Percentiles rank a stretch among this genome's conserved stretches.
Evolutionary conservation across 2,797 vertebrate species (phyloP).

Genomic region (Babyrousa celebensis): DNA sequence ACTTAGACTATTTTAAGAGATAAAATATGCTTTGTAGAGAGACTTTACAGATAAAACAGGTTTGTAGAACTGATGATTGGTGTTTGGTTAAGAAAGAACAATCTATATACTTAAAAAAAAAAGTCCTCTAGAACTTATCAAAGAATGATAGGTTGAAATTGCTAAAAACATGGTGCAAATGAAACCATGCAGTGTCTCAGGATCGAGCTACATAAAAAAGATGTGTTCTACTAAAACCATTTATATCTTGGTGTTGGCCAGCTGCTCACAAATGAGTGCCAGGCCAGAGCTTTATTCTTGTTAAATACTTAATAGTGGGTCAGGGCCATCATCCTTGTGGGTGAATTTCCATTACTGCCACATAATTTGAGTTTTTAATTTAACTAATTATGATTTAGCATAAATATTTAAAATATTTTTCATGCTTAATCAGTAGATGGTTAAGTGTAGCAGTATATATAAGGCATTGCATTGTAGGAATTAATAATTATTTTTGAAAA

Average conservation of each 20-base stretch:
- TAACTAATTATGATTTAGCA: slow-evolving; percentile 26
- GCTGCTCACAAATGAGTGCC: background rate
- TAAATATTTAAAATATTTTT: slow-evolving; percentile 49
- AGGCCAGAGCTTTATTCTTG: background rate
- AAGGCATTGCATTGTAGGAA: slow-evolving; percentile 46
- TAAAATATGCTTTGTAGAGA: no score
- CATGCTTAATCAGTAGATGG: background rate
- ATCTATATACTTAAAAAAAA: background rate
- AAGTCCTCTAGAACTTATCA: background rate
- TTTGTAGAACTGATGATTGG: slow-evolving; percentile 5
- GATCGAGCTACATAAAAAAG: background rate
- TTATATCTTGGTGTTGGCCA: background rate
- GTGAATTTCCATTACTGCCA: slow-evolving; percentile 16
- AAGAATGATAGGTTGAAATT: background rate
- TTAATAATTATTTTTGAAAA: slow-evolving; percentile 65
- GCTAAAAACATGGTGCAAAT: background rate
- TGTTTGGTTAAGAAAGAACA: slow-evolving; percentile 22
- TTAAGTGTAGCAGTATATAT: background rate
- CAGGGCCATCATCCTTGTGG: background rate
- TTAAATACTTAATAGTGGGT: background rate
- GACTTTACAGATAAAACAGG: slow-evolving; percentile 25
- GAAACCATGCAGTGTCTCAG: background rate
- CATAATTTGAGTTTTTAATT: slow-evolving; percentile 49
- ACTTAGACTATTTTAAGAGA: slow-evolving; percentile 27
- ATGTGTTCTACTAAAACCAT: background rate